These are phyloP conservation scores for human (Homo sapiens) DNA, from an alignment of 2,113 vertebrate species.

Conservation along the genomic window GRCh38 chr6:133833501-133834000, in stretches of 20 bases:
- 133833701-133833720: neutral
- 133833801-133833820: slow-evolving; percentile 9
- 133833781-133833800: neutral
- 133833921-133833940: slow-evolving; percentile 62
- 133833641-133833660: neutral
- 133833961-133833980: neutral
- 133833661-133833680: neutral
- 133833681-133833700: neutral
- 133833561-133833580: neutral
- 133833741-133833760: neutral
- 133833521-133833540: too few species aligned
- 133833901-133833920: slow-evolving; percentile 75
- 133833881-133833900: slow-evolving; percentile 40
- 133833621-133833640: neutral
- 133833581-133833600: neutral
- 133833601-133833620: neutral
- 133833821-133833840: slow-evolving; percentile 16
- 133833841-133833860: slow-evolving; percentile 44
- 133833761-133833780: neutral
- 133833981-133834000: slow-evolving; percentile 52
- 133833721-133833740: slow-evolving; percentile 26
- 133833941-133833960: slow-evolving; percentile 63
- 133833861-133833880: neutral
- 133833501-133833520: too few species aligned
- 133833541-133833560: too few species aligned